Evolutionary conservation across 2,113 vertebrate species (phyloP).

Genomic region (Chionomys nivalis): DNA sequence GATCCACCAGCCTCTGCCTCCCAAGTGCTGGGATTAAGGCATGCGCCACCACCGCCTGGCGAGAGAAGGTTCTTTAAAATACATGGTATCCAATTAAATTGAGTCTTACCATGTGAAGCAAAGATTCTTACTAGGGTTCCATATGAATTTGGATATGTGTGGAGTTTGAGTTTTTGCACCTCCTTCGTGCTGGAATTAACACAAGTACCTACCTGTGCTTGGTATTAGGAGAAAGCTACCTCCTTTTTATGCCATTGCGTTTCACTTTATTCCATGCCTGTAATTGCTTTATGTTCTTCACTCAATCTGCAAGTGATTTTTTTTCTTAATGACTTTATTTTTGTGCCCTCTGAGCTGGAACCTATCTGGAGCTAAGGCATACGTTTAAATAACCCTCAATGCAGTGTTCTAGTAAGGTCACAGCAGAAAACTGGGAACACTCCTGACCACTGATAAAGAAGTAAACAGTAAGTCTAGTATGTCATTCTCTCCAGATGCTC

Average conservation of each 20-base stretch:
- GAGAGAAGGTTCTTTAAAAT: not conserved
- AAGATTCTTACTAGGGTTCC: not conserved
- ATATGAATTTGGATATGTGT: not conserved
- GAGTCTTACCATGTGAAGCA: not conserved
- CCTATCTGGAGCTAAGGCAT: not conserved
- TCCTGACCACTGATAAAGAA: not conserved
- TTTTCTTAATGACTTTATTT: not conserved
- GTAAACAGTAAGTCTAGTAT: not conserved
- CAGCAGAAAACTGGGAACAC: not conserved
- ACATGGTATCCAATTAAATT: not conserved
- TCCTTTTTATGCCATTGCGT: not conserved
- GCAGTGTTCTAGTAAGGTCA: not conserved
- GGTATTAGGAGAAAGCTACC: not conserved
- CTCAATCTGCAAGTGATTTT: not conserved
- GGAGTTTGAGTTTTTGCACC: not conserved
- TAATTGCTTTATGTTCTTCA: not conserved
- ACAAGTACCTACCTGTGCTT: not conserved
- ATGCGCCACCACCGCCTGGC: no score
- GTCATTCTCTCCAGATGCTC: not conserved
- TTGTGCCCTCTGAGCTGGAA: not conserved
- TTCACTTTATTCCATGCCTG: not conserved
- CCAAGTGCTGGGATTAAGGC: no score
- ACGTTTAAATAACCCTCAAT: not conserved
- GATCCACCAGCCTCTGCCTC: no score
- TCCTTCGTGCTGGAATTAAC: not conserved